phyloP scores from a whole-genome alignment of 2,888 invertebrate species.

The Toxonevra muliebris region DNA sequence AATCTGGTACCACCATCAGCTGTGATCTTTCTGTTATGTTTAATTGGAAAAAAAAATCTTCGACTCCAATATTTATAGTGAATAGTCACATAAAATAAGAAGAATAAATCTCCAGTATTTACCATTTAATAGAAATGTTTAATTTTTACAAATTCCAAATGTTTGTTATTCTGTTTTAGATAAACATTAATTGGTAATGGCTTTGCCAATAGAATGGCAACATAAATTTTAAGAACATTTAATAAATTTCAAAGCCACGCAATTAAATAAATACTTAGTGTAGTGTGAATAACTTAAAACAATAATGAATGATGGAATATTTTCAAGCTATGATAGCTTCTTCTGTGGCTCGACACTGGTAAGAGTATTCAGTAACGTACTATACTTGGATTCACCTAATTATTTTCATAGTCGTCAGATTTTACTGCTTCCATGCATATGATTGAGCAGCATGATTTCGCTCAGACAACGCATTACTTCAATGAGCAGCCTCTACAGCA shows the following conservation, averaged over 20 bases:
- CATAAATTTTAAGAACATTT: too few relatives aligned
- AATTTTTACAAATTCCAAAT: background rate
- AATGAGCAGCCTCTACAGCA: constrained; percentile 3
- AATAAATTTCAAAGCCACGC: background rate
- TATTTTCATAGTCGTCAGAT: constrained; percentile 20
- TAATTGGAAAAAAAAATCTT: too few relatives aligned
- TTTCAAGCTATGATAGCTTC: constrained; percentile 51
- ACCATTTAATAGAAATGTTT: constrained; percentile 2
- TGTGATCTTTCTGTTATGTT: too few relatives aligned
- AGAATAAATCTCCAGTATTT: too few relatives aligned
- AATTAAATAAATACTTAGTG: too few relatives aligned
- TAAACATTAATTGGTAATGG: too few relatives aligned
- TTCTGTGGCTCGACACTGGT: constrained; percentile 45
- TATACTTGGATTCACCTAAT: background rate
- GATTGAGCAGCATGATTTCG: background rate
- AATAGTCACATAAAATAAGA: too few relatives aligned
- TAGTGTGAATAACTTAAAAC: constrained; percentile 1
- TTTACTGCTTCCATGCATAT: constrained; percentile 17
- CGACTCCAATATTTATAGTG: too few relatives aligned
- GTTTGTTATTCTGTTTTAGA: background rate
- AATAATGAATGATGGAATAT: constrained; percentile 56
- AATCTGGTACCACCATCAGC: background rate
- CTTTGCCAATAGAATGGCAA: too few relatives aligned
- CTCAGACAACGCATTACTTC: constrained; percentile 1
- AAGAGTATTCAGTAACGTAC: background rate